Evolutionary conservation across 2,797 vertebrate genomes (phyloP), one percentile per base, ranked within the genome.

Genomic region (Limosa lapponica): DNA sequence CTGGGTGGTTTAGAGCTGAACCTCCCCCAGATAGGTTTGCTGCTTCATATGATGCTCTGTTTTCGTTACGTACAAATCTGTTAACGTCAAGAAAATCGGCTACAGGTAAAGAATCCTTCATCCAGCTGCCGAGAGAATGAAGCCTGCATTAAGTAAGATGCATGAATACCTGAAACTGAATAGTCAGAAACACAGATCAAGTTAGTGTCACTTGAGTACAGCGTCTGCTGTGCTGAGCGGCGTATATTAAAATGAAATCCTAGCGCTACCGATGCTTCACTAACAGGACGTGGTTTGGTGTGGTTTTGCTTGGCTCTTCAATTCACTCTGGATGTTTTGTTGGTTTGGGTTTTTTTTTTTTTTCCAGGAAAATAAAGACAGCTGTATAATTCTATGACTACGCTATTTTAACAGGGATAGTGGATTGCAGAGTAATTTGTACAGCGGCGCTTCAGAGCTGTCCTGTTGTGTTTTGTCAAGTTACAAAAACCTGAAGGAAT

Each of bases 131-230:
- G 19, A 51, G 87, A 79, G 93, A 86, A 87, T 43, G 88, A 91
- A 96, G 69, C 79, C 74, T 94, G 92, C 82, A 30, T 95, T 93
- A 92, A 91, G 84, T 93, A 74, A 94, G 80, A 85, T 90, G 44
- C 57, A 37, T 90, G 91, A 91, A 92, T 83, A 89, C 71, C 83
- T 96, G 93, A 77, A 96, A 93, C 67, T 5, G 18, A 94, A 58
- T 65, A 93, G 74, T 93, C 86, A 92, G 88, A 85, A 82, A 43
- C 71, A 80, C 88, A 85, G 90, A 66, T 91, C 80, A 78, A 93
- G 95, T 95, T 89, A 89, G 49, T 79, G 69, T 86, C 75, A 83
- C 49, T 65, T 65, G 65, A 90, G 90, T 83, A 37, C 10, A 66
- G 5, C 3, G 61, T 87, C 87, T 93, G n/a, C 82, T 91, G 39